Evolutionary conservation across 2,888 invertebrate species (phyloP).

Genomic region (Arctia plantaginis): DNA sequence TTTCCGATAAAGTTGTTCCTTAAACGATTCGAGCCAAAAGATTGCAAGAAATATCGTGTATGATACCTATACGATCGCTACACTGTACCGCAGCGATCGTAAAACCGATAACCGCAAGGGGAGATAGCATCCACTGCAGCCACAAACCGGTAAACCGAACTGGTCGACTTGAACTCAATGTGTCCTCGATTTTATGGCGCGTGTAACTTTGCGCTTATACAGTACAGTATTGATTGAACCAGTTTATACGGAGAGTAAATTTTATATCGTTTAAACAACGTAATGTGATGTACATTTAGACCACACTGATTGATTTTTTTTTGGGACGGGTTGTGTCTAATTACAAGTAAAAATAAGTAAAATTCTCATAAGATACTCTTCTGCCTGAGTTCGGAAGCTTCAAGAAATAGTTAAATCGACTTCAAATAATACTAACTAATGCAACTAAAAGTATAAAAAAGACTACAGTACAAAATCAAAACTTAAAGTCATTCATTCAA

Average conservation of each 20-base stretch:
- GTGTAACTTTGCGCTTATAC: not conserved
- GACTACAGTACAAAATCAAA: too few relatives aligned
- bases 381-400: not conserved
- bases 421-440: too few relatives aligned
- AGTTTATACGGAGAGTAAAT: not conserved
- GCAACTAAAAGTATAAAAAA: too few relatives aligned
- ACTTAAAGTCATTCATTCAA: too few relatives aligned
- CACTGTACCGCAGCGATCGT: not conserved
- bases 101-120: constrained; percentile 12
- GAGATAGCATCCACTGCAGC: constrained; percentile 9
- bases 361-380: not conserved
- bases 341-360: not conserved
- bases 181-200: constrained; percentile 1
- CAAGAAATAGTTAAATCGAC: too few relatives aligned
- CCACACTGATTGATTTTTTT: not conserved
- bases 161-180: not conserved
- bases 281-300: not conserved
- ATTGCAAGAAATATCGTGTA: constrained; percentile 7
- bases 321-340: not conserved
- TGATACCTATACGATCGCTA: constrained; percentile 5
- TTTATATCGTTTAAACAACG: not conserved
- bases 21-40: not conserved
- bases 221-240: not conserved
- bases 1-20: constrained; percentile 4
- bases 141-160: constrained; percentile 11